Base-by-base conservation (phyloP, 2,888 invertebrate genomes). In the Eupithecia pulchellata region DNA sequence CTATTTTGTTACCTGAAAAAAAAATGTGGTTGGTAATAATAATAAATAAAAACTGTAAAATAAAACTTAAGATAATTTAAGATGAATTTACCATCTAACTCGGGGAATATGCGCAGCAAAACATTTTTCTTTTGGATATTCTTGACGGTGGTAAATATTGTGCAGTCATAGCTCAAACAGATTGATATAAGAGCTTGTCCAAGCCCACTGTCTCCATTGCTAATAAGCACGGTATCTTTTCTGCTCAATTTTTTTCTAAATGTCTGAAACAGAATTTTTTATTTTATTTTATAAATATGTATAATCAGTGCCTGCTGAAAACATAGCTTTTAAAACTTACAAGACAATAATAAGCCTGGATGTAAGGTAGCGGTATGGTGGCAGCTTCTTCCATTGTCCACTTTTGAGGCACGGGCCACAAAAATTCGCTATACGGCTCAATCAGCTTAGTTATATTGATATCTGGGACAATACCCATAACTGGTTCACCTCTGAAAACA, bases 301-400 rank as follows among this genome's bases (percentile, higher is more conserved):
- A 1, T 11, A 17, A 6, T n/a, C n/a, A n/a, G n/a, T n/a, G n/a
- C n/a, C n/a, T n/a, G 6, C 1, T 25, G 20, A 52, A 52, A 52
- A 52, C n/a, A 42, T 42, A 11, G 25, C 11, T 13, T 13, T 25
- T 4, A 55, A 5, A 55, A 55, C 70, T 75, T 68, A 81, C 81
- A 57, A 81, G 69, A 29, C 80, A 78, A 52, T 81, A n/a, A n/a
- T n/a, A n/a, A n/a, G n/a, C n/a, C n/a, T 95, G 94, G 27, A 89
- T 88, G 79, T 96, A 97, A 0, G 96, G 96, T 52, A 96, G 95
- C 0, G 97, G 97, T 1, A 97, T 94, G 0, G 96, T 96, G 2
- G 96, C 96, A 2, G 96, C 97, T 75, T 97, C 96, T 80, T 95
- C 94, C 29, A 96, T 81, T 1, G 93, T 91, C 96, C 96, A 97